Evolutionary conservation across 2,113 vertebrate genomes (phyloP), one percentile per base, ranked within the genome.

Genomic region (Pachypanchax playfairii): DNA sequence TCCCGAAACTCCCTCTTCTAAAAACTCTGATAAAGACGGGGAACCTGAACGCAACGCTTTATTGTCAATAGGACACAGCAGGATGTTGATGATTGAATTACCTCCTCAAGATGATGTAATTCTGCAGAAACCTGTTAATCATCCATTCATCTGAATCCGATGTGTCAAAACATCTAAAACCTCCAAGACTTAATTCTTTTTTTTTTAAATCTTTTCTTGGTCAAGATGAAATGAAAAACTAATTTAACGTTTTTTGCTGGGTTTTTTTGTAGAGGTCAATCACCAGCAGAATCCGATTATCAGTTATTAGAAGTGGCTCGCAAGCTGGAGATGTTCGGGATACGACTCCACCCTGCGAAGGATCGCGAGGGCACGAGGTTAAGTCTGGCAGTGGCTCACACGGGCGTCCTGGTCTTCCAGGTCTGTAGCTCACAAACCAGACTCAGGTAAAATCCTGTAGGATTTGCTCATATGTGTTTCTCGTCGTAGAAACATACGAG

Each of bases 381-480:
- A 71, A 96, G 95, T 85, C 85, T 99, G 81, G 90, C 95, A 22
- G 96, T 97, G 57, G 94, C 94, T 5, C 96, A 98, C 88, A 95
- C 94, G 0, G 97, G 96, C 28, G 95, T 99, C 82, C 91, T 98
- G 55, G 96, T 99, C 80, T 94, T 99, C 91, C 96, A 99, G 96
- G 97, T 98, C 47, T 47, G 11, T 18, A 15, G 25, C 1, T 38
- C 26, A 43, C 4, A 10, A 21, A 29, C n/a, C 7, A 28, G 36
- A 29, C 52, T 29, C 29, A 31, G 9, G n/a, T 12, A 1, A 38
- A 9, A 13, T 6, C 8, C 11, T 13, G 5, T 26, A 21, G 6
- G 9, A 18, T 62, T 35, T 36, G 28, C 7, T 46, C 15, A 10
- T 10, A 5, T 15, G 12, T 57, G 18, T 67, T 28, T 48, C 63